Conservation (phyloP, 2,797 vertebrate species). For the Trichosurus vulpecula region DNA sequence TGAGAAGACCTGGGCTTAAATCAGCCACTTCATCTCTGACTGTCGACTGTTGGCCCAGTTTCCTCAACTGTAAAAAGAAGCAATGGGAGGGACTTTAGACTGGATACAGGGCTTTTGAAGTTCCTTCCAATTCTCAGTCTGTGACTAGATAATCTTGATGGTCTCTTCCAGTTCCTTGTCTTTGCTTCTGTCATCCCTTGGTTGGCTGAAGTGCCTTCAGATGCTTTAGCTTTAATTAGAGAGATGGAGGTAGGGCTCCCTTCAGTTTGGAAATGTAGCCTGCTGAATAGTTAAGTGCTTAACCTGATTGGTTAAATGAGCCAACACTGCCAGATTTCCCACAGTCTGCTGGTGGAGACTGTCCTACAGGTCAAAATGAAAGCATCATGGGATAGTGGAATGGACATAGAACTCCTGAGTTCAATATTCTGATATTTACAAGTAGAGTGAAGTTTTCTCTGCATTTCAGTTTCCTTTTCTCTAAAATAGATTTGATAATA, state of each 20-base stretch:
- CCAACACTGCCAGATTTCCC: not conserved
- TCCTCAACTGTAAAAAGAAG: not conserved
- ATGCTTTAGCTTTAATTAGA: not conserved
- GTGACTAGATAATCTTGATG: not conserved
- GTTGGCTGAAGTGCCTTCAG: not conserved
- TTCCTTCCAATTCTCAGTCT: not conserved
- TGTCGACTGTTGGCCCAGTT: not conserved
- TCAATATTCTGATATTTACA: not conserved
- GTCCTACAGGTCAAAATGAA: not conserved
- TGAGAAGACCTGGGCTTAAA: not conserved
- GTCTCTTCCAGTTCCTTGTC: not conserved
- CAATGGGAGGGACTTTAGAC: not conserved
- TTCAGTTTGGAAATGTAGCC: not conserved
- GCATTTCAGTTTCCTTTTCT: not conserved
- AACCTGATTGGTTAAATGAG: not conserved
- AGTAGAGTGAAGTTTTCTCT: not conserved
- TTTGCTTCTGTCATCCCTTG: not conserved
- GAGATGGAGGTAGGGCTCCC: not conserved
- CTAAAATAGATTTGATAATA: not conserved
- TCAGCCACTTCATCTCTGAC: not conserved
- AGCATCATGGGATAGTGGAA: not conserved
- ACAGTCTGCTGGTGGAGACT: not conserved
- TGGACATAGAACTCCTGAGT: not conserved
- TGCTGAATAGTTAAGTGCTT: not conserved
- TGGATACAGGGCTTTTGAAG: not conserved